Percentiles rank a stretch among this genome's conserved stretches.
These are phyloP conservation scores for Chascanopsetta lugubris DNA, from an alignment of 2,113 vertebrate species.

Conservation along the genomic window DNA sequence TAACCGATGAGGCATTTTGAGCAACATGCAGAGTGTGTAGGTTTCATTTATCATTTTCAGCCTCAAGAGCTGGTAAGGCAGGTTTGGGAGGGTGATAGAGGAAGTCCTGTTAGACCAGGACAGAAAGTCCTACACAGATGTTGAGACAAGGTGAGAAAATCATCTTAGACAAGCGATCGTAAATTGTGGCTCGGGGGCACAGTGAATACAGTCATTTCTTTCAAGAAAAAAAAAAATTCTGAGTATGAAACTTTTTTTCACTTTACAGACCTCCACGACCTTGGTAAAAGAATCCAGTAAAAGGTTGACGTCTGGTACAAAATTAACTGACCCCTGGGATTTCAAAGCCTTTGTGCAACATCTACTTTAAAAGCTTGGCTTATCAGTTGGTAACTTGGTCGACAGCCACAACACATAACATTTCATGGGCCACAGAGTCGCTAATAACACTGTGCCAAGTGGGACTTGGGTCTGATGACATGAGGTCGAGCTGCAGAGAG, in stretches of 20 bases:
- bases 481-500: conserved; percentile 29
- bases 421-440: conserved; percentile 47
- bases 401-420: conserved; percentile 56
- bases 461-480: conserved; percentile 49
- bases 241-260: no score
- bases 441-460: conserved; percentile 55
- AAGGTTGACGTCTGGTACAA: conserved; percentile 1
- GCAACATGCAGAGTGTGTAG: conserved; percentile 1
- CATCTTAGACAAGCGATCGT: not conserved
- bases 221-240: no score
- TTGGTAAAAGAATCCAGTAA: no score
- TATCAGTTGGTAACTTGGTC: conserved; percentile 59
- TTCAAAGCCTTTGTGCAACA: conserved; percentile 16
- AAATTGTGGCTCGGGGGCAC: not conserved
- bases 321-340: conserved; percentile 14
- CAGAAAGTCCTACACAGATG: not conserved
- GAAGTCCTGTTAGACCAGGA: conserved; percentile 37
- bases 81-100: not conserved
- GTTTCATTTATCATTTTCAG: conserved; percentile 16
- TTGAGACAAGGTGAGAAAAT: conserved; percentile 6
- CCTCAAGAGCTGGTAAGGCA: conserved; percentile 13
- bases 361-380: conserved; percentile 41
- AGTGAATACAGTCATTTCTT: not conserved
- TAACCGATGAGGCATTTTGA: conserved; percentile 30
- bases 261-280: no score